Percentiles rank a stretch among this genome's conserved stretches.
phyloP scores from a whole-genome alignment of 2,113 vertebrate genomes.

The Climacteris rufus region DNA sequence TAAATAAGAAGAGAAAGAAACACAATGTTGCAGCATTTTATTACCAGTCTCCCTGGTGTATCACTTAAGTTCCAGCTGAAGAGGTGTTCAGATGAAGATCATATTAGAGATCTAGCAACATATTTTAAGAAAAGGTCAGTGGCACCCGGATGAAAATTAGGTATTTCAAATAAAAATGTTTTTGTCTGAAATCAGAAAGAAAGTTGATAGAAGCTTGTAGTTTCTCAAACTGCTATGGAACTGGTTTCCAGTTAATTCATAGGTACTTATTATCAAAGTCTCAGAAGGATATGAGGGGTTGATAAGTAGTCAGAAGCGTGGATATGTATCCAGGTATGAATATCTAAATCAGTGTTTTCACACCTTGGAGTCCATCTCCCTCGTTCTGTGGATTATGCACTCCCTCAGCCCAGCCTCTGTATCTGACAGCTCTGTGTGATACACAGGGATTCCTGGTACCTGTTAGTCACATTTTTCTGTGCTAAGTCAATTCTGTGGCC shows the following conservation, averaged over 20 bases:
- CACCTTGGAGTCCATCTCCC: background rate
- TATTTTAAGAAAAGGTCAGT: background rate
- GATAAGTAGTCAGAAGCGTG: background rate
- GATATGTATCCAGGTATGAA: background rate
- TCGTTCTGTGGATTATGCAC: background rate
- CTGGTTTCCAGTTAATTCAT: background rate
- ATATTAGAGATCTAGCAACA: background rate
- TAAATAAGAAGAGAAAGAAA: background rate
- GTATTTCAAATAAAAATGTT: rapidly evolving
- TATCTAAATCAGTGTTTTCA: background rate
- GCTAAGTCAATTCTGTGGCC: background rate
- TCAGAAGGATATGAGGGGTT: background rate
- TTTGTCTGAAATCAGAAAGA: background rate
- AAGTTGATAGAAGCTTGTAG: background rate
- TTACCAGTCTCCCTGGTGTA: background rate
- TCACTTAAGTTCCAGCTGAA: background rate
- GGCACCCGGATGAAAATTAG: background rate
- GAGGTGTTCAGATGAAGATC: background rate
- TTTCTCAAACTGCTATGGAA: background rate
- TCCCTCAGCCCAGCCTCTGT: background rate
- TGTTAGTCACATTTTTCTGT: background rate
- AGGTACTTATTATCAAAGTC: background rate
- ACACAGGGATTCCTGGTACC: background rate
- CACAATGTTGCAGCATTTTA: background rate
- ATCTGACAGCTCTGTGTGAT: rapidly evolving